Evolutionary conservation across 2,113 vertebrate species (phyloP).

Genomic region (Phyllostomus hastatus): DNA sequence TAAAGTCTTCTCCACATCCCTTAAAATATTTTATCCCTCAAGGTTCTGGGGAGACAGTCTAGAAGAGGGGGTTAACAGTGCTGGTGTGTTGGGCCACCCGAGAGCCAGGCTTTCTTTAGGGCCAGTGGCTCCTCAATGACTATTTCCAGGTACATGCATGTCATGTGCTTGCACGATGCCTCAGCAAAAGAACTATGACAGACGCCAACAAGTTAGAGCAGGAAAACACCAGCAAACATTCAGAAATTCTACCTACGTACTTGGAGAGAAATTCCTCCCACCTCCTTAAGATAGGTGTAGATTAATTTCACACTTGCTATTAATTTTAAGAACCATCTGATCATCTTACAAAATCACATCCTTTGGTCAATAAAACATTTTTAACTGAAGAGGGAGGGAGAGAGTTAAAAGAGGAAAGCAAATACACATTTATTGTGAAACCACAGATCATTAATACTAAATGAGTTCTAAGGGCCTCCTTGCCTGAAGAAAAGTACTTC

Average conservation of each 20-base stretch:
- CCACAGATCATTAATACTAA: conserved; percentile 29
- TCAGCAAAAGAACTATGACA: neutral
- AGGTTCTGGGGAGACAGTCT: neutral
- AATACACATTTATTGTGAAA: conserved; percentile 33
- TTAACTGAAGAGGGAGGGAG: neutral
- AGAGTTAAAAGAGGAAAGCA: conserved; percentile 46
- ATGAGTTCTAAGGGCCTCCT: conserved; percentile 43
- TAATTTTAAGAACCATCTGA: conserved; percentile 8
- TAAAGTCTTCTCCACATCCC: neutral
- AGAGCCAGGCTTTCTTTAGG: neutral
- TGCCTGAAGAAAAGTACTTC: conserved; percentile 22
- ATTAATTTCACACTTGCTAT: conserved; percentile 21
- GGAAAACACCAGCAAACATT: neutral
- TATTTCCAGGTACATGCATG: neutral
- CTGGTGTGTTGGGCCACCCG: neutral
- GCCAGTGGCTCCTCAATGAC: neutral
- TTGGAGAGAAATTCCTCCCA: neutral
- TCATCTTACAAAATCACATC: conserved; percentile 11
- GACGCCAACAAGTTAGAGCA: neutral
- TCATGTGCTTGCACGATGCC: neutral
- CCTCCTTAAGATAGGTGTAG: neutral
- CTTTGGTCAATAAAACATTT: conserved; percentile 21
- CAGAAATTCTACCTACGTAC: neutral
- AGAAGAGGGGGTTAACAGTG: neutral
- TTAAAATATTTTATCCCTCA: neutral